phyloP scores from a whole-genome alignment of 2,797 vertebrate genomes.

The Darevskia mixta region DNA sequence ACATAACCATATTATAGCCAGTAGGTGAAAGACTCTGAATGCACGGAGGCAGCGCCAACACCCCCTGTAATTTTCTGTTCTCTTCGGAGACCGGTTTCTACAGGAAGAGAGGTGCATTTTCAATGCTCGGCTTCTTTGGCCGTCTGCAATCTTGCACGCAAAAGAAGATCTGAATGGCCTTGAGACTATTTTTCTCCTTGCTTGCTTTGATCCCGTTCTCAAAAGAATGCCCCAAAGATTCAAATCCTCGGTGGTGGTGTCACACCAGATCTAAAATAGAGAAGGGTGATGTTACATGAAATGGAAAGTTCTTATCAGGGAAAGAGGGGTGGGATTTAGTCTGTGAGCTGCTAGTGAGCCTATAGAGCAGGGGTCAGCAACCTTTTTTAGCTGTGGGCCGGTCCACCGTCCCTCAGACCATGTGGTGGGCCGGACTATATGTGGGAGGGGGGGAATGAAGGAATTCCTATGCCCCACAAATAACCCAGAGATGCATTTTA shows the following conservation, averaged over 20 bases:
- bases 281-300: background rate
- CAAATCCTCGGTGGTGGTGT: background rate
- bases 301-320: background rate
- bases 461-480: too few relatives aligned
- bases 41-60: slow-evolving; percentile 11
- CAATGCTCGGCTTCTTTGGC: slow-evolving; percentile 4
- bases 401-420: too few relatives aligned
- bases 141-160: background rate
- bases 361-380: too few relatives aligned
- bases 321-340: too few relatives aligned
- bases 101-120: background rate
- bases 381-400: too few relatives aligned
- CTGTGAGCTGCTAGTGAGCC: background rate
- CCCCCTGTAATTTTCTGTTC: slow-evolving; percentile 44
- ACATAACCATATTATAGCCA: accelerated
- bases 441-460: too few relatives aligned
- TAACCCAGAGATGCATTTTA: too few relatives aligned
- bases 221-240: background rate
- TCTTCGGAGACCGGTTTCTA: slow-evolving; percentile 5
- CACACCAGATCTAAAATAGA: background rate
- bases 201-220: background rate
- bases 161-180: background rate
- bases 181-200: slow-evolving; percentile 16
- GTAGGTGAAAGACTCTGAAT: background rate
- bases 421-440: too few relatives aligned